Evolutionary conservation across 1,140 invertebrate genomes (phyloP), one percentile per base, ranked within the genome.

Genomic region (Bilobella aurantiaca): DNA sequence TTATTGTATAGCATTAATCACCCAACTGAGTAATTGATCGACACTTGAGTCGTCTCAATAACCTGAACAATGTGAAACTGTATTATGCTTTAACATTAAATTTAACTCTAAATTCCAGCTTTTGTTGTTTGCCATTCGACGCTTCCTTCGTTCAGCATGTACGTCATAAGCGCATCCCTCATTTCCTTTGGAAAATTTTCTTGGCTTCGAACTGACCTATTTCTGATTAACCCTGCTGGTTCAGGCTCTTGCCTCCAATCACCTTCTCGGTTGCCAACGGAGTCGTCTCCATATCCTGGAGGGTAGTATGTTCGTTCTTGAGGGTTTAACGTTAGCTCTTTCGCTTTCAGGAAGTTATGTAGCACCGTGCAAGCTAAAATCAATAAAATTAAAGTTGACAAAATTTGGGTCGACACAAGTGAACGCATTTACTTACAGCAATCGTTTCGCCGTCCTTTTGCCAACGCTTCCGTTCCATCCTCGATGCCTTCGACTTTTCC

Each of bases 61-160:
- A 12, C 37, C 8, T 42, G 37, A 42, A 42, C 8, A 42, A n/a
- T 12, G 37, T 12, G n/a, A n/a, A n/a, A n/a, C n/a, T n/a, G n/a
- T n/a, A n/a, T n/a, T n/a, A n/a, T n/a, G n/a, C 8, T n/a, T 42
- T 42, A 42, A 42, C 8, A 42, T 42, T 12, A 42, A 12, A 12
- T 42, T 12, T 12, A 42, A 42, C n/a, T 12, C n/a, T 42, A 42
- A 12, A 42, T 12, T 42, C 37, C 37, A 12, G n/a, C 8, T n/a
- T 42, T 42, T 12, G 8, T n/a, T 12, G 37, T n/a, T 49, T 64
- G 63, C 63, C 63, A 64, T 1, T 58, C 49, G 23, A 64, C 64
- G 23, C 21, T 25, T 31, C 64, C 64, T 59, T 60, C 42, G 60
- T 49, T 49, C 25, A 65, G 5, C 25, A 65, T 29, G 58, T 60